These are phyloP conservation scores for Macrocentrus cingulum DNA, from an alignment of 1,140 invertebrate species.

Conservation along the genomic window DNA sequence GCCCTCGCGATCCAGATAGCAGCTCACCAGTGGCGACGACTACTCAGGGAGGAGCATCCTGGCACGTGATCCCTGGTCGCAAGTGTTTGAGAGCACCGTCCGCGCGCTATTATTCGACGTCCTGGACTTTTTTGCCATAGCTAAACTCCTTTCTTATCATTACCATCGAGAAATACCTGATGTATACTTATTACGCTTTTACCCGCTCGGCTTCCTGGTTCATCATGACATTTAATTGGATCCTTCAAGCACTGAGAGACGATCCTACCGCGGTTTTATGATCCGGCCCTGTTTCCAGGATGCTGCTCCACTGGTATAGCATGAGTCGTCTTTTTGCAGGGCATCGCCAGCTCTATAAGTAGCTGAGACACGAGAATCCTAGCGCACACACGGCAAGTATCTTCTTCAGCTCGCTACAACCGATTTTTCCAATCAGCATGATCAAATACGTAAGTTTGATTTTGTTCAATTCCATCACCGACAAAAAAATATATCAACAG, in stretches of 20 bases:
- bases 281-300: slow-evolving; percentile 19
- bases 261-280: not conserved
- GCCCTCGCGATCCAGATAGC: slow-evolving; percentile 18
- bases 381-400: slow-evolving; percentile 37
- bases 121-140: too few species aligned
- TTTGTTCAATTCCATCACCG: not conserved
- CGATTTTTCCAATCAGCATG: slow-evolving; percentile 33
- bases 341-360: slow-evolving; percentile 44
- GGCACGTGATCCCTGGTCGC: slow-evolving; percentile 10
- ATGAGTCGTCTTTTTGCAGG: slow-evolving; percentile 47
- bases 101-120: too few species aligned
- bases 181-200: too few species aligned
- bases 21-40: slow-evolving; percentile 17
- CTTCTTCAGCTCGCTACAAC: slow-evolving; percentile 23
- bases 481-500: too few species aligned
- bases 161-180: not conserved
- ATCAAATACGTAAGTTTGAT: slow-evolving; percentile 39
- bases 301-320: slow-evolving; percentile 25
- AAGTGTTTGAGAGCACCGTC: too few species aligned
- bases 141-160: too few species aligned
- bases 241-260: too few species aligned
- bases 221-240: not conserved
- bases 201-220: too few species aligned
- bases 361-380: slow-evolving; percentile 33
- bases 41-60: slow-evolving; percentile 20